Evolutionary conservation across 2,113 vertebrate species (phyloP).

Genomic region (Seriola dumerili): DNA sequence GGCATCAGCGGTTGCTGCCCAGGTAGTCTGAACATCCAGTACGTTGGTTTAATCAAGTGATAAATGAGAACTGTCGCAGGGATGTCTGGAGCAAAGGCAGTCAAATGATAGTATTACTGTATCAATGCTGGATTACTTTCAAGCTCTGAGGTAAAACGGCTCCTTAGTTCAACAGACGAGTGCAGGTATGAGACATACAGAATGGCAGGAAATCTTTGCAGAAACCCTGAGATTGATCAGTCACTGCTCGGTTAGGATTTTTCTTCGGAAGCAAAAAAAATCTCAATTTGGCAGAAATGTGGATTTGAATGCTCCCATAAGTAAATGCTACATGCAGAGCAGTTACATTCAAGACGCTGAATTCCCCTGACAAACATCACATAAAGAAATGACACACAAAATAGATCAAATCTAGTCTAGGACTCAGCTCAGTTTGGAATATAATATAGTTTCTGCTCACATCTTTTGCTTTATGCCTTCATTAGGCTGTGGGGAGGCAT

Average conservation of each 20-base stretch:
- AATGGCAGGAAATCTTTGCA: slow-evolving; percentile 3
- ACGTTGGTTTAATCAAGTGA: slow-evolving; percentile 9
- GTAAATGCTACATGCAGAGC: neutral
- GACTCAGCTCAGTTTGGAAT: neutral
- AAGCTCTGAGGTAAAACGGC: slow-evolving; percentile 10
- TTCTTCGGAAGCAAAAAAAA: neutral
- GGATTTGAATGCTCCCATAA: neutral
- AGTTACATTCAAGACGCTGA: neutral
- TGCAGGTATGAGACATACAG: neutral
- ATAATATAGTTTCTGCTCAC: slow-evolving; percentile 4
- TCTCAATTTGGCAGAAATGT: neutral
- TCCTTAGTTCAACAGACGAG: slow-evolving; percentile 10
- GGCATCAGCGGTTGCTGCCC: slow-evolving; percentile 16
- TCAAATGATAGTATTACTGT: neutral
- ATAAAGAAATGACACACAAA: neutral
- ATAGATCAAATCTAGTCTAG: neutral
- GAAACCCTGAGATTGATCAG: slow-evolving; percentile 14
- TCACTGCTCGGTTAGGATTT: neutral
- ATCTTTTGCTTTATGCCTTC: neutral
- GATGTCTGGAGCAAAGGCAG: slow-evolving; percentile 16
- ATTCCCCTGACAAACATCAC: neutral
- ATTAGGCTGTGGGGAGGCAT: slow-evolving; percentile 4
- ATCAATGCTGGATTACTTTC: slow-evolving; percentile 33
- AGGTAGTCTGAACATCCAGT: slow-evolving; percentile 3
- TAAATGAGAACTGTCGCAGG: slow-evolving; percentile 23